Evolutionary conservation across 2,888 invertebrate species (phyloP).

Genomic region (Artemia sinica): DNA sequence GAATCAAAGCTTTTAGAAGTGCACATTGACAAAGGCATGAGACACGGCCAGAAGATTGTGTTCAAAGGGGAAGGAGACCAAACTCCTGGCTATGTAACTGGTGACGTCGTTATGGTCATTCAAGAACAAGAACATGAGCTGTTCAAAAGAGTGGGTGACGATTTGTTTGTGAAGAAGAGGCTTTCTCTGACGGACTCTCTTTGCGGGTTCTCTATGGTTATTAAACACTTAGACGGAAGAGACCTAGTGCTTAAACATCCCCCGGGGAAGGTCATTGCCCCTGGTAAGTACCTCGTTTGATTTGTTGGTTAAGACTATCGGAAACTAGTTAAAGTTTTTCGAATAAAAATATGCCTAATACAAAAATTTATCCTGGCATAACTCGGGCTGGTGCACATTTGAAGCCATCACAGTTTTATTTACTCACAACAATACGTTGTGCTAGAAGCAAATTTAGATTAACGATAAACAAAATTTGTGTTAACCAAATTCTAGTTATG

Average conservation of each 20-base stretch:
- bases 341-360: too few relatives aligned
- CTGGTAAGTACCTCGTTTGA: constrained; percentile 39
- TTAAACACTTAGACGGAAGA: constrained; percentile 78
- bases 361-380: too few relatives aligned
- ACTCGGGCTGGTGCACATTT: too few relatives aligned
- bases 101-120: constrained; percentile 72
- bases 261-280: constrained; percentile 64
- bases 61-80: constrained; percentile 82
- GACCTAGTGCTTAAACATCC: constrained; percentile 57
- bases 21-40: constrained; percentile 74
- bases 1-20: constrained; percentile 71
- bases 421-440: too few relatives aligned
- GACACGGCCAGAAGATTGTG: constrained; percentile 62
- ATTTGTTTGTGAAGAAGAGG: constrained; percentile 50
- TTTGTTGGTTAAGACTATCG: too few relatives aligned
- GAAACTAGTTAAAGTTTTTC: too few relatives aligned
- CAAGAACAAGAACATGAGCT: constrained; percentile 58
- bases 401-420: too few relatives aligned
- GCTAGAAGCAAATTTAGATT: too few relatives aligned
- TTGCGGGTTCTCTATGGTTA: constrained; percentile 65
- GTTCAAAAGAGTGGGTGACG: constrained; percentile 58
- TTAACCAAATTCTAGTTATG: too few relatives aligned
- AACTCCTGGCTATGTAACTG: constrained; percentile 62
- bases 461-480: too few relatives aligned
- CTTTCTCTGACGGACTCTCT: constrained; percentile 70